Evolutionary conservation across 2,113 vertebrate genomes (phyloP).

Genomic region (Sciurus niger): DNA sequence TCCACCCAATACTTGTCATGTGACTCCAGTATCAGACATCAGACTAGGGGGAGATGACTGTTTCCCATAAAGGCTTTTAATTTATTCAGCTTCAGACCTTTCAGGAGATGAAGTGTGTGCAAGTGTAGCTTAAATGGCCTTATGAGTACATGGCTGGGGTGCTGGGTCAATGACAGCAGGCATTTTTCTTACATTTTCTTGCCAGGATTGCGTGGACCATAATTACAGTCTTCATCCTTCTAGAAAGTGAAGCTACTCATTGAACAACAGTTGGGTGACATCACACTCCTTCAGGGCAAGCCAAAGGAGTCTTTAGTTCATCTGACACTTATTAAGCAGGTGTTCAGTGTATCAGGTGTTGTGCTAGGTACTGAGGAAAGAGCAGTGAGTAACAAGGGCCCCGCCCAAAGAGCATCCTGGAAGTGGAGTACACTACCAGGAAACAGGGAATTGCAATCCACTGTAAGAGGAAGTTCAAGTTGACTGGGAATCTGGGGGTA

Average conservation of each 20-base stretch:
- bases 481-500: background rate
- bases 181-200: background rate
- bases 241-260: background rate
- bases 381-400: background rate
- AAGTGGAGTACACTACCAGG: background rate
- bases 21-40: background rate
- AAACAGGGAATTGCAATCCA: background rate
- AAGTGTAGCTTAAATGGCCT: background rate
- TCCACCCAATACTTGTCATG: background rate
- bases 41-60: background rate
- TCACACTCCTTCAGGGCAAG: background rate
- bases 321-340: background rate
- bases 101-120: background rate
- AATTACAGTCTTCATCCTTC: background rate
- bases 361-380: background rate
- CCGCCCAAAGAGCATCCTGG: background rate
- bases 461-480: background rate
- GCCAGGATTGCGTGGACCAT: background rate
- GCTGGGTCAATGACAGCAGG: background rate
- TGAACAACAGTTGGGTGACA: background rate
- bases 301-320: background rate
- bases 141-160: too few species aligned
- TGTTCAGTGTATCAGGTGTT: too few species aligned
- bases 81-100: background rate
- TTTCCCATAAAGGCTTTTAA: background rate